Conservation (phyloP, 1,140 invertebrate species). For the Diprion similis region DNA sequence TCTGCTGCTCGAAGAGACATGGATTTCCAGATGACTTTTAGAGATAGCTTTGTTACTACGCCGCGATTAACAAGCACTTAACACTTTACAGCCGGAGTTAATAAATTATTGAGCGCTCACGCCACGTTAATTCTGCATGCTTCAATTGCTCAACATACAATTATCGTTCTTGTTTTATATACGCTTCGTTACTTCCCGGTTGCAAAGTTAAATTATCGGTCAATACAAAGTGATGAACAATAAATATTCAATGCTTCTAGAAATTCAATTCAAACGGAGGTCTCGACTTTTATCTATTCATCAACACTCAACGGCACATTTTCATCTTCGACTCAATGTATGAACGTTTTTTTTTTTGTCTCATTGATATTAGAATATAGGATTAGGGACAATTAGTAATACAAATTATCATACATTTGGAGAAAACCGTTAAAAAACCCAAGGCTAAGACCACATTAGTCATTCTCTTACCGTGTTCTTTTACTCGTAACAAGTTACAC, state of each 20-base stretch:
- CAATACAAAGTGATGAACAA: background rate
- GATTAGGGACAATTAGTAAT: no score
- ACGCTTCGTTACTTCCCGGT: background rate
- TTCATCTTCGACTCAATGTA: no score
- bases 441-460: no score
- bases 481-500: no score
- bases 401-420: no score
- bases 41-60: constrained; percentile 1
- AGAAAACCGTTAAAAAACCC: no score
- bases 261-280: background rate
- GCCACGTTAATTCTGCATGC: background rate
- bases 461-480: no score
- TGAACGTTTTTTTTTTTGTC: no score
- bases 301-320: no score
- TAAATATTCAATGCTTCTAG: background rate
- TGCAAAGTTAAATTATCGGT: constrained; percentile 10
- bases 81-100: constrained; percentile 22
- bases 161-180: background rate
- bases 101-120: background rate
- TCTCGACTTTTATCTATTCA: no score
- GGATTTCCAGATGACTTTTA: background rate
- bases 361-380: no score
- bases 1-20: background rate
- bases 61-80: constrained; percentile 39
- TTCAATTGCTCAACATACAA: constrained; percentile 4